These are phyloP conservation scores for Heterocephalus glaber DNA, from an alignment of 2,113 vertebrate genomes.

Conservation along the genomic window DNA sequence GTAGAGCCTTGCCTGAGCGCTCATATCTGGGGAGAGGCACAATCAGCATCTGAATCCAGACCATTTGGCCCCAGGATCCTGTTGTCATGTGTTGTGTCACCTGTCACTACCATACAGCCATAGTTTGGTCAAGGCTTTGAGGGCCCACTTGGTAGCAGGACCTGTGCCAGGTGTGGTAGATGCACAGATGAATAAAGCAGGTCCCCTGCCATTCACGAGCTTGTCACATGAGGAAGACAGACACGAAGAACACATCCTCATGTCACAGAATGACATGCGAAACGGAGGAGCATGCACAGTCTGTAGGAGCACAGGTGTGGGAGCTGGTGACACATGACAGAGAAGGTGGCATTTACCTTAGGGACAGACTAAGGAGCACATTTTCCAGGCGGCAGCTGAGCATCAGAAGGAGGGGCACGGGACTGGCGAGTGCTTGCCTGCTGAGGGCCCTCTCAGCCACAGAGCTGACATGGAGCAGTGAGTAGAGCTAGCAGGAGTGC, in stretches of 20 bases:
- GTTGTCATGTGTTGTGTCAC: not conserved
- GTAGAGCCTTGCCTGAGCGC: not conserved
- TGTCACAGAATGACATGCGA: not conserved
- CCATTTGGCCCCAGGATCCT: not conserved
- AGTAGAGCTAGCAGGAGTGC: not conserved
- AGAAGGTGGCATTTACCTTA: not conserved
- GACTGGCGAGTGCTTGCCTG: rapidly evolving
- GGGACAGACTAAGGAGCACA: not conserved
- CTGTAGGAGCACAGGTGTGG: rapidly evolving
- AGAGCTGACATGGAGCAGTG: not conserved
- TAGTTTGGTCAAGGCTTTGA: not conserved
- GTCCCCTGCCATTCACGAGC: not conserved
- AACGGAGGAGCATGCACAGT: not conserved
- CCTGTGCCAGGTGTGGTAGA: not conserved
- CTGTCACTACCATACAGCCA: not conserved
- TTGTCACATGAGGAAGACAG: not conserved
- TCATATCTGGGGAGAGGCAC: not conserved
- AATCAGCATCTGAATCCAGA: not conserved
- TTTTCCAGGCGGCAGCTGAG: not conserved
- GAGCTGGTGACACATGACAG: rapidly evolving
- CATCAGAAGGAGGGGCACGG: not conserved
- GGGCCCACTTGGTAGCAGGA: not conserved
- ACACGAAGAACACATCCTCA: not conserved
- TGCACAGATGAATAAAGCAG: not conserved
- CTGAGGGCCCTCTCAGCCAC: not conserved